Evolutionary conservation across 1,140 invertebrate genomes (phyloP).

Genomic region (Aporrectodea caliginosa): DNA sequence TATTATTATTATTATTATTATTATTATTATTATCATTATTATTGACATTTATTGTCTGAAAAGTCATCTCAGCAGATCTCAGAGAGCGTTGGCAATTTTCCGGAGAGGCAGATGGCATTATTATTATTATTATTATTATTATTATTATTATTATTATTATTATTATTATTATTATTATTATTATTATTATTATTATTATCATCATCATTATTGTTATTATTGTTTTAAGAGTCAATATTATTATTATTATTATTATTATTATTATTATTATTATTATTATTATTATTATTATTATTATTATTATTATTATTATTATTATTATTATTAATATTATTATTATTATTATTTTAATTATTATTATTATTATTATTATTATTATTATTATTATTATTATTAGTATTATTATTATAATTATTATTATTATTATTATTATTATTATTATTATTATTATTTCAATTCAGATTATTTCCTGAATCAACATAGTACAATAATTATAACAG

Average conservation of each 20-base stretch:
- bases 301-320: not conserved
- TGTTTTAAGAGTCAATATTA: not conserved
- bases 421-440: not conserved
- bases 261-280: not conserved
- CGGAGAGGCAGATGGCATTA: not conserved
- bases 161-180: not conserved
- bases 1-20: not conserved
- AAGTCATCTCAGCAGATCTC: no score
- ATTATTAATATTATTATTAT: not conserved
- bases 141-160: not conserved
- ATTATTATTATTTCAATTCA: not conserved
- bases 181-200: not conserved
- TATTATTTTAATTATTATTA: not conserved
- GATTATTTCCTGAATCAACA: not conserved
- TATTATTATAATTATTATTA: constrained; percentile 1
- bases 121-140: not conserved
- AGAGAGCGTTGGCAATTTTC: no score
- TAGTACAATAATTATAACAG: not conserved
- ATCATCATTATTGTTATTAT: not conserved
- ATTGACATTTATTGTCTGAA: no score
- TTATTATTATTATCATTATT: not conserved
- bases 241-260: not conserved
- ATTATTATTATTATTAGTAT: no score
- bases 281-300: not conserved
- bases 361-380: not conserved